Evolutionary conservation across 1,140 invertebrate genomes (phyloP).

Genomic region (Drosophila jambulina): DNA sequence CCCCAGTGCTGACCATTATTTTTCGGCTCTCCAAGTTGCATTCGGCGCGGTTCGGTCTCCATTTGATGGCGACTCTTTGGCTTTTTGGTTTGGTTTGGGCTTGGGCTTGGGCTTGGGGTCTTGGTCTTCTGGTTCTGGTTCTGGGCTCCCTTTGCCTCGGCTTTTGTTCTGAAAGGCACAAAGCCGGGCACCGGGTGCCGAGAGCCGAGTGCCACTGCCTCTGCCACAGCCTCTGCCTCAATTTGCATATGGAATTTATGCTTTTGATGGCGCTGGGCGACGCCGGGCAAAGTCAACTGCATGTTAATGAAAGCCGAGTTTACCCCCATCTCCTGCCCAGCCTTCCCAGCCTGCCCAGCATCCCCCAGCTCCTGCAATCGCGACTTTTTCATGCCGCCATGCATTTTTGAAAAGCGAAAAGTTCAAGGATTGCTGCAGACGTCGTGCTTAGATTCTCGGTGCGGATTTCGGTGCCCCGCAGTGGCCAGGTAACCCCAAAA

Average conservation of each 20-base stretch:
- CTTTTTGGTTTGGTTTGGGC: background rate
- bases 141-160: conserved; percentile 1
- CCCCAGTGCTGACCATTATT: conserved; percentile 5
- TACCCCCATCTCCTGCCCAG: conserved; percentile 11
- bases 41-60: conserved; percentile 8
- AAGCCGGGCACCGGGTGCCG: conserved; percentile 13
- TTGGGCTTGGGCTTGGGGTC: background rate
- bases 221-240: conserved; percentile 23
- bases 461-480: conserved; percentile 55
- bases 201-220: conserved; percentile 10
- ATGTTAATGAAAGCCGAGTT: conserved; percentile 80
- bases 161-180: conserved; percentile 33
- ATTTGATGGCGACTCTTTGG: conserved; percentile 52
- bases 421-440: conserved; percentile 73
- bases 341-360: background rate
- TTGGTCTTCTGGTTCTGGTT: conserved; percentile 11
- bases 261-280: conserved; percentile 69
- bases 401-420: conserved; percentile 79
- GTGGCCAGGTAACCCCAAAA: conserved; percentile 71
- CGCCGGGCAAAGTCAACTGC: conserved; percentile 58
- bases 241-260: conserved; percentile 82
- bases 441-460: conserved; percentile 69
- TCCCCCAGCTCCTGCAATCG: conserved; percentile 1
- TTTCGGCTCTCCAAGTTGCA: conserved; percentile 16
- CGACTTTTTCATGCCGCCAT: conserved; percentile 54